These are phyloP conservation scores for Oxyura jamaicensis DNA, from an alignment of 2,113 vertebrate species.

Conservation along the genomic window DNA sequence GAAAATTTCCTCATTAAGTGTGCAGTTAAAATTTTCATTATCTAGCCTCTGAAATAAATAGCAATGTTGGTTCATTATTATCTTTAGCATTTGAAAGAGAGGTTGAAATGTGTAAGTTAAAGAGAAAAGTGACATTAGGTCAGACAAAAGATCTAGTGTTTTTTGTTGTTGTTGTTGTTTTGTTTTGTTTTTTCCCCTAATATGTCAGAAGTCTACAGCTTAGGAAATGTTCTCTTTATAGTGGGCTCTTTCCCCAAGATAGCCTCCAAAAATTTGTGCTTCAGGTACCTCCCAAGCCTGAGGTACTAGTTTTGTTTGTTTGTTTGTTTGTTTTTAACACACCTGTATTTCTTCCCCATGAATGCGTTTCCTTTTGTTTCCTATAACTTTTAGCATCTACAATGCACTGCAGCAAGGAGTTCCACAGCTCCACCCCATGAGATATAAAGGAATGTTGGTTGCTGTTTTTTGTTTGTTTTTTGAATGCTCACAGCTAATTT, in stretches of 20 bases:
- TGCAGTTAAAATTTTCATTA: neutral
- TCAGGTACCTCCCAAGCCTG: neutral
- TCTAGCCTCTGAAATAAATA: neutral
- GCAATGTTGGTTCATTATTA: neutral
- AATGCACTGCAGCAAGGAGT: neutral
- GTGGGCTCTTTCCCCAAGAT: neutral
- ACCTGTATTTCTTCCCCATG: neutral
- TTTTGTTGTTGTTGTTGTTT: no score
- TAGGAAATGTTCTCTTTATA: neutral
- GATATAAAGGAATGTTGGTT: neutral
- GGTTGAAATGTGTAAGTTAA: neutral
- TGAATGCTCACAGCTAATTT: conserved; percentile 15
- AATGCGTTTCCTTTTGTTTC: neutral
- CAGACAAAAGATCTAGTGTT: neutral
- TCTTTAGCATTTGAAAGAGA: neutral
- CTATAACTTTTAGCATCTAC: neutral
- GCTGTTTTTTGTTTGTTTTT: neutral
- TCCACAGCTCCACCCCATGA: accelerated
- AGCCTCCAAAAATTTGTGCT: neutral
- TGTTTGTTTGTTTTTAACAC: neutral
- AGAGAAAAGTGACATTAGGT: neutral
- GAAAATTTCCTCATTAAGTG: neutral
- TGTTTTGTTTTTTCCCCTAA: neutral
- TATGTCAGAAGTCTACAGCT: neutral
- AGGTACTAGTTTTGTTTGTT: neutral